Evolutionary conservation across 2,888 invertebrate species (phyloP), one percentile per base, ranked within the genome.

Genomic region (Eristalis arbustorum): DNA sequence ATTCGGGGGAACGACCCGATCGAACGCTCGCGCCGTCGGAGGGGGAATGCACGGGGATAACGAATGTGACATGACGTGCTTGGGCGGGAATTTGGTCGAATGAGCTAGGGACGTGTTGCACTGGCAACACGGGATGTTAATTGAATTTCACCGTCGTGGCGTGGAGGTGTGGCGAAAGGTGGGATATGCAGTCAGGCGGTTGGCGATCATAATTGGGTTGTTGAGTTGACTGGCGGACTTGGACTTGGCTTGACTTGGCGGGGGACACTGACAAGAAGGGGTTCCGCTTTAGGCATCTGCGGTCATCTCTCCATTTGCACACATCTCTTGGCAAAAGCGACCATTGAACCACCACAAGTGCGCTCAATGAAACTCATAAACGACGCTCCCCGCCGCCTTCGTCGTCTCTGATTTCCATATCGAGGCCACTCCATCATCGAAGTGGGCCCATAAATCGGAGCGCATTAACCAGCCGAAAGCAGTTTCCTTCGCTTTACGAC

Each of bases 261-360:
- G n/a, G n/a, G n/a, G n/a, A n/a, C n/a, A n/a, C n/a, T n/a, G n/a
- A n/a, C n/a, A n/a, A n/a, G n/a, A n/a, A n/a, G 28, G 2, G 28
- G 31, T 31, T 31, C 31, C 31, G 31, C 5, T 4, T 31, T 31
- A 4, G 10, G 1, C 1, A 31, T 4, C 31, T 31, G 10, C n/a
- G n/a, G n/a, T 11, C 37, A 11, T 13, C 37, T 37, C 37, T 37
- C 13, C n/a, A 0, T 5, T 0, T n/a, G n/a, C 42, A 5, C 14
- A 42, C n/a, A 42, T 4, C 40, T 4, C 2, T 1, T n/a, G 3
- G 14, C 13, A 1, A 40, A 40, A 40, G 1, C 4, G 4, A 13
- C 66, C 79, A 74, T 79, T 84, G 75, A 84, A 75, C 69, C 72
- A 34, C 62, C 71, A 84, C 71, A 79, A 76, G 80, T 37, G 72